These are phyloP conservation scores for Unio pictorum DNA, from an alignment of 2,888 invertebrate genomes.

Conservation along the genomic window DNA sequence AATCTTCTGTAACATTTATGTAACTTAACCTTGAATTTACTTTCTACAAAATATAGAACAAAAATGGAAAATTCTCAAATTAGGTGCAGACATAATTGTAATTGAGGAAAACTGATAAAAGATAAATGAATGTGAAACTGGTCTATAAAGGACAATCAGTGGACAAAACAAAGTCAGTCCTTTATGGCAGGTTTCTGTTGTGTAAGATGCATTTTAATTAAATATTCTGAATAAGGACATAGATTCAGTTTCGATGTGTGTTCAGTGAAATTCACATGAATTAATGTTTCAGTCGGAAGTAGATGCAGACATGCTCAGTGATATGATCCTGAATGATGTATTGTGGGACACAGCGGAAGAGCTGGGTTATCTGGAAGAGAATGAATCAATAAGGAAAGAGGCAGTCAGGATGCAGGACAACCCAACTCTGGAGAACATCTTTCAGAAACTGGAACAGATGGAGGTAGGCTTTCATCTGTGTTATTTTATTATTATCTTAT, in stretches of 20 bases:
- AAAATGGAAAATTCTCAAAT: not conserved
- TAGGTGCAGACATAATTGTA: not conserved
- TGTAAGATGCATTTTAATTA: too few relatives aligned
- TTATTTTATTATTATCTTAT: too few relatives aligned
- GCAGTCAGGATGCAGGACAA: conserved; percentile 52
- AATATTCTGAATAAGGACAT: too few relatives aligned
- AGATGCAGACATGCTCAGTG: conserved; percentile 49
- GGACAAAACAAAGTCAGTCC: too few relatives aligned
- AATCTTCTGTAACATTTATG: too few relatives aligned
- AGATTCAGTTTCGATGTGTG: not conserved
- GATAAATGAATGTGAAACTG: not conserved
- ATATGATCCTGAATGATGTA: conserved; percentile 57
- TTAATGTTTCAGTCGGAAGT: conserved; percentile 35
- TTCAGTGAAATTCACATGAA: not conserved
- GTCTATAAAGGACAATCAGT: too few relatives aligned
- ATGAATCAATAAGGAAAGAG: conserved; percentile 25
- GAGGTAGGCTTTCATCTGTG: conserved; percentile 44
- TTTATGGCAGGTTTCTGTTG: too few relatives aligned
- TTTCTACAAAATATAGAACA: too few relatives aligned
- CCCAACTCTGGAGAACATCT: conserved; percentile 58
- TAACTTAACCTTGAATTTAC: too few relatives aligned
- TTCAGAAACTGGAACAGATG: conserved; percentile 61
- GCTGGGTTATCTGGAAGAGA: conserved; percentile 42
- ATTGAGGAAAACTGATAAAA: not conserved
- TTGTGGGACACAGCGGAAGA: conserved; percentile 55